Conservation (phyloP, 2,113 vertebrate genomes). For the Psephotus haematonotus region DNA sequence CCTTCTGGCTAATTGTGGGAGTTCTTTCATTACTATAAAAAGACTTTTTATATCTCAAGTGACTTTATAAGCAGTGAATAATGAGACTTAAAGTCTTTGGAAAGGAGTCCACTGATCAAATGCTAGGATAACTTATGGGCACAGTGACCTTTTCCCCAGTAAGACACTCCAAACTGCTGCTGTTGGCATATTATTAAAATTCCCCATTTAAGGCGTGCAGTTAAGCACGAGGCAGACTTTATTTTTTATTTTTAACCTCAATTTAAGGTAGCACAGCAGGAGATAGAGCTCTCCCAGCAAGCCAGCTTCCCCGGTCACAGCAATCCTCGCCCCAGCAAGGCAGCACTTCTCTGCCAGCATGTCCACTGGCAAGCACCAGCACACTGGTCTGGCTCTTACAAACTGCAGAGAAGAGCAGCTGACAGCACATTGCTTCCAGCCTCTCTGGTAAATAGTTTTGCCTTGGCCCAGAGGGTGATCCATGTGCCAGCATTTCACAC, state of each 20-base stretch:
- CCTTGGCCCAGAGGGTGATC: neutral
- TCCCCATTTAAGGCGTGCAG: constrained; percentile 13
- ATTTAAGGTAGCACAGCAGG: constrained; percentile 40
- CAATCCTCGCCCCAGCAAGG: neutral
- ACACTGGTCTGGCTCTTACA: rapidly evolving
- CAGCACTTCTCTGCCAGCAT: neutral
- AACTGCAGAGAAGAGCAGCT: neutral
- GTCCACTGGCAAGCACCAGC: neutral
- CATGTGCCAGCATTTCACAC: neutral
- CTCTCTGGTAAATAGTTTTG: neutral
- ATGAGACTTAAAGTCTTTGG: constrained; percentile 71
- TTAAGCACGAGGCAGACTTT: neutral
- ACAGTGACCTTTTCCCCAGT: constrained; percentile 71
- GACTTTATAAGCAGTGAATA: constrained; percentile 77
- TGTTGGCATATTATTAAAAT: constrained; percentile 72
- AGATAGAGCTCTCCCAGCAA: neutral
- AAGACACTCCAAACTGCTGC: constrained; percentile 65
- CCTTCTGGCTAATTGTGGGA: constrained; percentile 80
- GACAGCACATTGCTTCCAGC: neutral
- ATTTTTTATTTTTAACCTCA: constrained; percentile 6
- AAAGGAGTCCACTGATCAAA: constrained; percentile 71
- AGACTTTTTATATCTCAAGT: constrained; percentile 75
- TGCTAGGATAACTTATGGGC: constrained; percentile 70
- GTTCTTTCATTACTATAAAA: constrained; percentile 76
- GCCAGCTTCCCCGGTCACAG: neutral